Evolutionary conservation across 2,797 vertebrate genomes (phyloP), one percentile per base, ranked within the genome.

Genomic region (Coregonus suidteri): DNA sequence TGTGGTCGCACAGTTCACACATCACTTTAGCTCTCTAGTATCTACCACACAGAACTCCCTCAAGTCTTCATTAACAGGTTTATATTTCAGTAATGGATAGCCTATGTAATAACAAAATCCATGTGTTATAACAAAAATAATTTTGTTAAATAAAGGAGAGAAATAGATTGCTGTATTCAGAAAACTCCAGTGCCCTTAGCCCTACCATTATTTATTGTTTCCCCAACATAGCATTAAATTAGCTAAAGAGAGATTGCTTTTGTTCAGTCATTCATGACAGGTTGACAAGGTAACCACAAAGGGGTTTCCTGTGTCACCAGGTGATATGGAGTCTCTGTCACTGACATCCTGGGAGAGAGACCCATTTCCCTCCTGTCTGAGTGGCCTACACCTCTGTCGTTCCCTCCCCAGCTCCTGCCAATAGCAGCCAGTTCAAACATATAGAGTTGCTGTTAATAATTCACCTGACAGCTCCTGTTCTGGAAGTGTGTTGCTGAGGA

Each of bases 371-470:
- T 73, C 51, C 73, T 67, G 75, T 74, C 7, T 25, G 35, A n/a
- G 74, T 1, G 68, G 52, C 67, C 47, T 51, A 3, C 34, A 47
- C 67, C 35, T 69, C 62, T 15, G 62, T 37, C 30, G 3, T 7
- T 35, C 67, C 67, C 67, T 18, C 25, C 25, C 47, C 70, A 53
- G 37, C 41, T n/a, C 66, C 16, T 37, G 16, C 66, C 35, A 59
- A 59, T 47, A 35, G n/a, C 52, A 54, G 34, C 76, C 73, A 66
- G 3, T 41, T 79, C 79, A 88, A 71, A 80, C 78, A 77, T 79
- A 81, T 76, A 78, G n/a, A n/a, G 77, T 78, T 82, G 47, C 84
- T 75, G 77, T 89, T 83, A 89, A 91, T 90, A 84, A 90, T 91
- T 90, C 11, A 92, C 77, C 80, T 77, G 54, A 34, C 31, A 67